A percentile compares a stretch with the other conserved stretches of the same genome.
Evolutionary conservation across 2,888 invertebrate species (phyloP).

Genomic region (Crossocerus cetratus): DNA sequence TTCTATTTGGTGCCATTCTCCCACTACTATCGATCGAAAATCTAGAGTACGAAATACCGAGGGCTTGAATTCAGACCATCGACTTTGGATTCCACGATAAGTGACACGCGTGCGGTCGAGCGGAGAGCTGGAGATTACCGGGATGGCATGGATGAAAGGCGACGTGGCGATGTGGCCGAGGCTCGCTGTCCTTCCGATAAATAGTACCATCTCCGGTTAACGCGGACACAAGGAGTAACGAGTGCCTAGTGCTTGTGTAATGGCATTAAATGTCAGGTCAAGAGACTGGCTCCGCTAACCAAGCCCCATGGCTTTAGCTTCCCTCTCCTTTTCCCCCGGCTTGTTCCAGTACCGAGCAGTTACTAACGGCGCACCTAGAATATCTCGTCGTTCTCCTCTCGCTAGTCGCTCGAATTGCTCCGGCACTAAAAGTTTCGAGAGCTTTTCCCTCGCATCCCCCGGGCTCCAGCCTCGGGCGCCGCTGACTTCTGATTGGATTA

Average conservation of each 20-base stretch:
- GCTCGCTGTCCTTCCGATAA: conserved; percentile 48
- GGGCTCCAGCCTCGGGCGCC: too few relatives aligned
- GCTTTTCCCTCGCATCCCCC: too few relatives aligned
- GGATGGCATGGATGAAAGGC: too few relatives aligned
- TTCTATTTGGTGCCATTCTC: too few relatives aligned
- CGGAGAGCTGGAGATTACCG: too few relatives aligned
- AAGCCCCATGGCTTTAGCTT: background rate
- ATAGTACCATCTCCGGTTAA: conserved; percentile 43
- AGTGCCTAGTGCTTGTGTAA: conserved; percentile 56
- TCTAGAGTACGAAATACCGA: too few relatives aligned
- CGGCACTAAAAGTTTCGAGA: too few relatives aligned
- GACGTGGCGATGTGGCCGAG: background rate
- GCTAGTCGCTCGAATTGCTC: conserved; percentile 14
- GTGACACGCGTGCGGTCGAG: too few relatives aligned
- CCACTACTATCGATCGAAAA: too few relatives aligned
- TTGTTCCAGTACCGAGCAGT: conserved; percentile 24
- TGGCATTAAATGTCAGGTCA: conserved; percentile 63
- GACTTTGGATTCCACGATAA: too few relatives aligned
- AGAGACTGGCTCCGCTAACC: conserved; percentile 60
- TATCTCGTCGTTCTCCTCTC: background rate
- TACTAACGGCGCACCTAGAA: conserved; percentile 35
- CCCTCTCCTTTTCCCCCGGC: background rate
- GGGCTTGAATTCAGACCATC: too few relatives aligned
- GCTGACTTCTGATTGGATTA: too few relatives aligned
- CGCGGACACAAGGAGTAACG: conserved; percentile 55